Conservation (phyloP, 92 coral and sea anemone genomes). For the Anthopleura xanthogrammica region DNA sequence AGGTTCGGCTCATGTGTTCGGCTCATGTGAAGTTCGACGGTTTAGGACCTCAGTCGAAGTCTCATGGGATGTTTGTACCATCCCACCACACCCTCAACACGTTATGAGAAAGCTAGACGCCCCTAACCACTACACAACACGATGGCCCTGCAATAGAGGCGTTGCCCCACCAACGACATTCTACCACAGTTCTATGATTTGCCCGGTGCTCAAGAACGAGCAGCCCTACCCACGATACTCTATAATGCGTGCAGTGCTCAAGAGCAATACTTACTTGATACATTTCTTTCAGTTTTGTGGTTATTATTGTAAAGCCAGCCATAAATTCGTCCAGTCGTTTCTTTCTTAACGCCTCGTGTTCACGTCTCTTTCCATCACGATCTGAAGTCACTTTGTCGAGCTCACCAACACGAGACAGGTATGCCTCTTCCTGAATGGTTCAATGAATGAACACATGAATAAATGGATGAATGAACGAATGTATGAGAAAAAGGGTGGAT, state of each 20-base stretch:
- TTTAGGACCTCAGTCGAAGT: too few species aligned
- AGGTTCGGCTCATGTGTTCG: too few species aligned
- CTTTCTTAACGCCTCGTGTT: constrained; percentile 87
- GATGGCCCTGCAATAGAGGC: too few species aligned
- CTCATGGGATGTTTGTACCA: too few species aligned
- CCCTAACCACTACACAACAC: too few species aligned
- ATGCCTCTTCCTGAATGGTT: constrained; percentile 81
- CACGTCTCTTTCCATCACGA: constrained; percentile 83
- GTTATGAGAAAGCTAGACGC: too few species aligned
- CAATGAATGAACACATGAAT: neutral
- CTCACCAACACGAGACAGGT: constrained; percentile 86
- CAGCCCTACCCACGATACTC: too few species aligned
- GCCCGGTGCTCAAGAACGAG: neutral
- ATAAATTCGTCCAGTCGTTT: constrained; percentile 93
- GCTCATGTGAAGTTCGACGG: too few species aligned
- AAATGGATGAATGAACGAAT: neutral
- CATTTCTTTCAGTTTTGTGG: constrained; percentile 96
- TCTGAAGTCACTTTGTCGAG: constrained; percentile 88
- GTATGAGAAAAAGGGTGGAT: too few species aligned
- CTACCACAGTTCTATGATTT: neutral
- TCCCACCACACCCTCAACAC: too few species aligned
- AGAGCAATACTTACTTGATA: constrained; percentile 66
- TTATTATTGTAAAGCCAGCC: constrained; percentile 93
- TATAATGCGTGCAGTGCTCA: neutral
- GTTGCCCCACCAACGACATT: too few species aligned